Evolutionary conservation across 2,797 vertebrate species (phyloP).

Genomic region (Eospalax fontanierii): DNA sequence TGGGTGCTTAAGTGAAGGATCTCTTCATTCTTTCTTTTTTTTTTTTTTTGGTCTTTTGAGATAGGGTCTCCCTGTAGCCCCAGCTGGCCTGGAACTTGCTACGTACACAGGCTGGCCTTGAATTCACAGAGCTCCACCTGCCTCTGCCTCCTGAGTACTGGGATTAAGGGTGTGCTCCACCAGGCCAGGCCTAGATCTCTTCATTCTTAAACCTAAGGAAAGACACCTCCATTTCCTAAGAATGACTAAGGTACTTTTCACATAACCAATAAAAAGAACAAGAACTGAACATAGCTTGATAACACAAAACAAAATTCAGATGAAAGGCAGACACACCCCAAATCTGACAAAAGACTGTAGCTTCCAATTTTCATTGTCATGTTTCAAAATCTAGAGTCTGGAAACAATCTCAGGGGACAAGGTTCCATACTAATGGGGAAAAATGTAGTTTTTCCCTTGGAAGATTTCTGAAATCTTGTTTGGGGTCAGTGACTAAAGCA

Average conservation of each 20-base stretch:
- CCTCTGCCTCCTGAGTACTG: too few relatives aligned
- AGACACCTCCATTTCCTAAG: background rate
- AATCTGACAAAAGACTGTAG: background rate
- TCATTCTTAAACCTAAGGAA: background rate
- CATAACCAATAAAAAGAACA: background rate
- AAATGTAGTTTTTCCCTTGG: background rate
- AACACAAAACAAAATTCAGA: background rate
- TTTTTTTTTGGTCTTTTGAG: too few relatives aligned
- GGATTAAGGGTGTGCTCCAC: too few relatives aligned
- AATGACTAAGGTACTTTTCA: background rate
- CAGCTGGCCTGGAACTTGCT: too few relatives aligned
- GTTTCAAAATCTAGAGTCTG: conserved; percentile 64
- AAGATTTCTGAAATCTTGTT: conserved; percentile 23
- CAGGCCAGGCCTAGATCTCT: too few relatives aligned
- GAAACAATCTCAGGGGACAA: conserved; percentile 13
- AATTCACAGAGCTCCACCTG: too few relatives aligned
- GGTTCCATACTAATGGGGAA: background rate
- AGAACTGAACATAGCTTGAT: background rate
- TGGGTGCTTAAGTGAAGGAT: background rate
- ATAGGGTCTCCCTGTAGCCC: too few relatives aligned
- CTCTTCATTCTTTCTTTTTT: background rate
- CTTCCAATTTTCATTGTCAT: conserved; percentile 5
- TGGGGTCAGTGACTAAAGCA: background rate
- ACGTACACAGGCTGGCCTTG: too few relatives aligned
- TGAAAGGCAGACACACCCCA: background rate